phyloP scores from a whole-genome alignment of 2,113 vertebrate species.

The Gallinago undulata region DNA sequence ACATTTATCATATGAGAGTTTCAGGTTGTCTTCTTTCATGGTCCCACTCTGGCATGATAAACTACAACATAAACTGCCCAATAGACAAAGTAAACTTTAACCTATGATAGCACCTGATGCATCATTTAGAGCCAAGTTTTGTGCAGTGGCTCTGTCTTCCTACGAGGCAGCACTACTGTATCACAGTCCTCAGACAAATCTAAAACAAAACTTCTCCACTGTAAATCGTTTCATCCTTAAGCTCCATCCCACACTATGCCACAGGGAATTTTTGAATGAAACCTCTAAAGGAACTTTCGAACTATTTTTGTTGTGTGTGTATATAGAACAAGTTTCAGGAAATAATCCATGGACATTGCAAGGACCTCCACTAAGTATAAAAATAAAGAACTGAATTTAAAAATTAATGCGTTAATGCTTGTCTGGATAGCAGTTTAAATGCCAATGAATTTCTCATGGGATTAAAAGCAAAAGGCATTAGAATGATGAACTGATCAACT shows the following conservation, averaged over 20 bases:
- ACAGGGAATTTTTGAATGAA: neutral
- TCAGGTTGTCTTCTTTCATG: neutral
- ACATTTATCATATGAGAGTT: neutral
- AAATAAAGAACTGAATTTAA: neutral
- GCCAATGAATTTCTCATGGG: neutral
- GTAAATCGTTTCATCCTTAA: neutral
- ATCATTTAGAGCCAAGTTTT: neutral
- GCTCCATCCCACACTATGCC: neutral
- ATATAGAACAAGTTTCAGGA: neutral
- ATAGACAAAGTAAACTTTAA: neutral
- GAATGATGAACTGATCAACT: neutral
- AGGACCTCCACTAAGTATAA: neutral
- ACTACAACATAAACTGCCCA: neutral
- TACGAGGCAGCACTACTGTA: neutral
- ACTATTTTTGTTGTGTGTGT: neutral
- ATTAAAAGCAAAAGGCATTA: neutral
- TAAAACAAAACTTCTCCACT: neutral
- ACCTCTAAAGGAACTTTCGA: neutral
- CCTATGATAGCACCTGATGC: neutral
- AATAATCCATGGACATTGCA: neutral
- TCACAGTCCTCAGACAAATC: neutral
- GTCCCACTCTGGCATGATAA: neutral
- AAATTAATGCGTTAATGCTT: neutral
- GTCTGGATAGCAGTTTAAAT: neutral
- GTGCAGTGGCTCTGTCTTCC: neutral